Conservation (phyloP, 1,140 invertebrate genomes). For the Conopomorpha cramerella region DNA sequence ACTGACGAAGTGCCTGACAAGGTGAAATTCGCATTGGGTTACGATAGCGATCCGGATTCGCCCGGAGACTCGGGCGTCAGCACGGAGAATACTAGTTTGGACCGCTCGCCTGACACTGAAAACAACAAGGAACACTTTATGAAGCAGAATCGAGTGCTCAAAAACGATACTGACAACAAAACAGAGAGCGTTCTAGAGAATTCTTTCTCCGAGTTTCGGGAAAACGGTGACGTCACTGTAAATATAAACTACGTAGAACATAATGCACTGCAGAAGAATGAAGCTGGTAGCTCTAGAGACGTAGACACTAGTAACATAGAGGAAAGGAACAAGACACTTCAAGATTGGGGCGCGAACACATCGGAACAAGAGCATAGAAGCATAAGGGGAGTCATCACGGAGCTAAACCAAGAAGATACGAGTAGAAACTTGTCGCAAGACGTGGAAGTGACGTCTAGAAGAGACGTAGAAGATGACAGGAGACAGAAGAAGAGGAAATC, state of each 20-base stretch:
- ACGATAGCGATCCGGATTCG: constrained; percentile 54
- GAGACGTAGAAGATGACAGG: constrained; percentile 17
- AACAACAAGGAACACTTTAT: constrained; percentile 40
- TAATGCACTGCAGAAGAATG: constrained; percentile 30
- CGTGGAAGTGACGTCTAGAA: constrained; percentile 17
- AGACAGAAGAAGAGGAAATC: constrained; percentile 24
- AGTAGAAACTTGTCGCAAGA: constrained; percentile 23
- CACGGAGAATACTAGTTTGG: constrained; percentile 73
- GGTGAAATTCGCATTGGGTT: constrained; percentile 55
- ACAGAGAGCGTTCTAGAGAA: constrained; percentile 29
- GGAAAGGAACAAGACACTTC: constrained; percentile 6
- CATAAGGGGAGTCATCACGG: constrained; percentile 33
- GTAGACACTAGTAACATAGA: constrained; percentile 4
- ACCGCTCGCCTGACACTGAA: constrained; percentile 63
- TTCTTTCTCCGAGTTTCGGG: constrained; percentile 30
- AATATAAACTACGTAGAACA: constrained; percentile 39
- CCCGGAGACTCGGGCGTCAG: constrained; percentile 73
- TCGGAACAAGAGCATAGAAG: constrained; percentile 23
- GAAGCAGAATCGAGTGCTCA: constrained; percentile 48
- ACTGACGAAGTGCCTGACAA: constrained; percentile 42
- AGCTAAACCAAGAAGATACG: constrained; percentile 26
- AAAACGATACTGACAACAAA: constrained; percentile 20
- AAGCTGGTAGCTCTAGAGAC: constrained; percentile 33
- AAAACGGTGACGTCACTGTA: constrained; percentile 26
- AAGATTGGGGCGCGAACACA: constrained; percentile 18